Evolutionary conservation across 2,797 vertebrate genomes (phyloP).

Genomic region (Pseudomugil tenellus): DNA sequence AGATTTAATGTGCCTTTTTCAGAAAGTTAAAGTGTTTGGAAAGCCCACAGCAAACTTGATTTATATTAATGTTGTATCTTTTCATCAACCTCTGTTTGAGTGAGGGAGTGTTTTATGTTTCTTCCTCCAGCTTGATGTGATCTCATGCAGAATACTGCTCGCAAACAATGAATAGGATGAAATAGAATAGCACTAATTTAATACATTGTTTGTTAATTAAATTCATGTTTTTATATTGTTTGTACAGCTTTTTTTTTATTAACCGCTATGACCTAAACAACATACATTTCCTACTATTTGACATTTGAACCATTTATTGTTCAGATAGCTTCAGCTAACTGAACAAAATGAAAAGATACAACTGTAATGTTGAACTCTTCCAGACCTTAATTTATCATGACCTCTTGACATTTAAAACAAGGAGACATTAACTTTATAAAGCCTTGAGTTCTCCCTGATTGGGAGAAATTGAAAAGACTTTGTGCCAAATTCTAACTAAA

Average conservation of each 20-base stretch:
- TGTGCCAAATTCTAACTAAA: neutral
- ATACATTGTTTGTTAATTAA: neutral
- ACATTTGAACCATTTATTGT: neutral
- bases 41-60: neutral
- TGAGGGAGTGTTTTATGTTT: neutral
- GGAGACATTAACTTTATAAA: neutral
- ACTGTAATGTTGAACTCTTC: neutral
- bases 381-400: neutral
- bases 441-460: too few relatives aligned
- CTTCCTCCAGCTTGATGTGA: neutral
- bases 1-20: constrained; percentile 10
- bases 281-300: neutral
- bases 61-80: neutral
- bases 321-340: neutral
- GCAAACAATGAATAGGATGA: neutral
- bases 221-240: neutral
- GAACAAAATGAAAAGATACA: neutral
- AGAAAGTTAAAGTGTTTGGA: neutral
- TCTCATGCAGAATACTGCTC: neutral
- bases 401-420: neutral
- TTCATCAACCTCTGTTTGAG: neutral
- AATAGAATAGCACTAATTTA: neutral
- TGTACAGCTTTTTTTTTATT: neutral
- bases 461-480: neutral
- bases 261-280: neutral